These are phyloP conservation scores for Nerophis ophidion DNA, from an alignment of 2,113 vertebrate species.

Conservation along the genomic window DNA sequence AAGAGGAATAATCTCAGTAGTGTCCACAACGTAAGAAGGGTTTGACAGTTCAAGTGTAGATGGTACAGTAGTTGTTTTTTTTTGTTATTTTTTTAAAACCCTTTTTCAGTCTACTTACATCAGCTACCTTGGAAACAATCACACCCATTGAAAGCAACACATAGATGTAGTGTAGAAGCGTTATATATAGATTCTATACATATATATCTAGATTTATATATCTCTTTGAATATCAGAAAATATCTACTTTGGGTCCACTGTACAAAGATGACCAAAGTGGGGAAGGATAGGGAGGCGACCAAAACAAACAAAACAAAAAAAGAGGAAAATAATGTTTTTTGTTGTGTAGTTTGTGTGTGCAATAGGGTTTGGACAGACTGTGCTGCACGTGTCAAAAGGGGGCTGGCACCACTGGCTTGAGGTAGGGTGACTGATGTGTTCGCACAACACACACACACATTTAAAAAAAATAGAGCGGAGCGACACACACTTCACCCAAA, in stretches of 20 bases:
- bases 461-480: slow-evolving; percentile 21
- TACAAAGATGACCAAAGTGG: slow-evolving; percentile 66
- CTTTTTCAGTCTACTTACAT: slow-evolving; percentile 66
- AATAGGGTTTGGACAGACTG: slow-evolving; percentile 61
- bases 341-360: slow-evolving; percentile 64
- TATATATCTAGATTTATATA: slow-evolving; percentile 44
- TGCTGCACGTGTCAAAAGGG: slow-evolving; percentile 62
- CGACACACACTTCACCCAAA: slow-evolving; percentile 25
- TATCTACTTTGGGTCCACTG: slow-evolving; percentile 75
- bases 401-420: slow-evolving; percentile 75
- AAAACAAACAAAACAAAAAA: slow-evolving; percentile 49
- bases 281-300: slow-evolving; percentile 37
- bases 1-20: slow-evolving; percentile 62
- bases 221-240: slow-evolving; percentile 73
- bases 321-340: slow-evolving; percentile 38
- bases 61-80: slow-evolving; percentile 36
- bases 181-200: slow-evolving; percentile 40
- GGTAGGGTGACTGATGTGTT: slow-evolving; percentile 73
- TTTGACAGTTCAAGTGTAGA: slow-evolving; percentile 67
- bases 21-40: slow-evolving; percentile 50
- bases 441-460: slow-evolving; percentile 34
- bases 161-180: slow-evolving; percentile 57
- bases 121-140: slow-evolving; percentile 57
- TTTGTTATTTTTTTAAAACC: background rate
- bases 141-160: slow-evolving; percentile 55